Evolutionary conservation across 2,113 vertebrate genomes (phyloP).

Genomic region (Limanda limanda): DNA sequence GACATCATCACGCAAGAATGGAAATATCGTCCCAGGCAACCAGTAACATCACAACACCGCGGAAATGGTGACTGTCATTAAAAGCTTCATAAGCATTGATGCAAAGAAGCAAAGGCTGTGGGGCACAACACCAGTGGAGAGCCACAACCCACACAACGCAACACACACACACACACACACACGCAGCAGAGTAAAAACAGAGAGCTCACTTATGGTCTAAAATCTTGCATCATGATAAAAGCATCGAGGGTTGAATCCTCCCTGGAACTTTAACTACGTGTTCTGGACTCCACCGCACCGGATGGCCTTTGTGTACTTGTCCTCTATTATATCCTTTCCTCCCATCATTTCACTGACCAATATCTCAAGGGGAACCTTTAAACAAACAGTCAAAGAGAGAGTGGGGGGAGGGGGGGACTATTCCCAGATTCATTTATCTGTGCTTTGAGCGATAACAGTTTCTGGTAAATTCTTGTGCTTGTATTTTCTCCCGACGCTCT

Average conservation of each 20-base stretch:
- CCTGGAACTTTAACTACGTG: background rate
- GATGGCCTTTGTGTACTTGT: conserved; percentile 30
- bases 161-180: background rate
- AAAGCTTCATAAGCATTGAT: conserved; percentile 2
- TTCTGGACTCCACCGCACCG: background rate
- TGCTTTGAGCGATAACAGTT: conserved; percentile 47
- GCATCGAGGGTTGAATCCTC: conserved; percentile 6
- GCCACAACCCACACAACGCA: background rate
- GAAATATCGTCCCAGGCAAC: conserved; percentile 49
- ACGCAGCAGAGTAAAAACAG: conserved; percentile 1
- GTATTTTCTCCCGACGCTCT: conserved; percentile 25
- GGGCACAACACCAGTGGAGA: background rate
- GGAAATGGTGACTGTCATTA: conserved; percentile 18
- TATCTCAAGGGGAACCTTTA: conserved; percentile 38
- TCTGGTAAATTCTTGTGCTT: conserved; percentile 47
- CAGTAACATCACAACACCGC: conserved; percentile 29
- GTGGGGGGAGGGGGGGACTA: background rate
- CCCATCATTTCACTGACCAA: conserved; percentile 26
- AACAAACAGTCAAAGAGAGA: conserved; percentile 43
- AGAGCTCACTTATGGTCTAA: background rate
- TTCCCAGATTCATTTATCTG: conserved; percentile 53
- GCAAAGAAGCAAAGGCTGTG: background rate
- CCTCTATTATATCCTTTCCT: conserved; percentile 15
- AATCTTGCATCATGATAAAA: conserved; percentile 25
- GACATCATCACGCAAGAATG: conserved; percentile 65